phyloP scores from a whole-genome alignment of 1,140 invertebrate species.

The Batillaria attramentaria region DNA sequence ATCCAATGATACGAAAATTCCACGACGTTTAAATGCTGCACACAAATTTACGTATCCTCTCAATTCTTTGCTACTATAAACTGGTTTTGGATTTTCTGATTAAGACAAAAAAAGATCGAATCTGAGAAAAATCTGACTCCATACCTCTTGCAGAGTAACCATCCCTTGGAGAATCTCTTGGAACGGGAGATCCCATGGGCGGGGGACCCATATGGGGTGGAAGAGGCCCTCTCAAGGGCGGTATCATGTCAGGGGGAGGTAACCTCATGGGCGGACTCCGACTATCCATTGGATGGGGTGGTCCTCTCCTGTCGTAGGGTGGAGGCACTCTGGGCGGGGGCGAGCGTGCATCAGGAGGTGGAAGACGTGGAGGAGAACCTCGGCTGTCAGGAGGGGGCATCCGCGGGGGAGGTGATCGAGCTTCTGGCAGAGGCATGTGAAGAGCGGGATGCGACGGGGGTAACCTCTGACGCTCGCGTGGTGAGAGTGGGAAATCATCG shows the following conservation, averaged over 20 bases:
- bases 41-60: no score
- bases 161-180: no score
- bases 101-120: no score
- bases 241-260: constrained; percentile 53
- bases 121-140: no score
- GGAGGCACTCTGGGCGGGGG: constrained; percentile 47
- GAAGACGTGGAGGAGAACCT: constrained; percentile 41
- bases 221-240: constrained; percentile 43
- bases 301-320: constrained; percentile 49
- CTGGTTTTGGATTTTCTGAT: no score
- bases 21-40: no score
- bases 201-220: constrained; percentile 37
- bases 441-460: constrained; percentile 36
- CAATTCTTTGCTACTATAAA: no score
- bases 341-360: constrained; percentile 43
- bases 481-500: constrained; percentile 46
- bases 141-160: constrained; percentile 26
- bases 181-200: constrained; percentile 32
- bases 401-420: constrained; percentile 41
- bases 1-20: no score
- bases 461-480: constrained; percentile 34
- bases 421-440: constrained; percentile 34
- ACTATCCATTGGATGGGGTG: constrained; percentile 46
- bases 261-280: constrained; percentile 51
- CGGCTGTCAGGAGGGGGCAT: constrained; percentile 43